Conservation (phyloP, 2,113 vertebrate genomes). For the Pipra filicauda region DNA sequence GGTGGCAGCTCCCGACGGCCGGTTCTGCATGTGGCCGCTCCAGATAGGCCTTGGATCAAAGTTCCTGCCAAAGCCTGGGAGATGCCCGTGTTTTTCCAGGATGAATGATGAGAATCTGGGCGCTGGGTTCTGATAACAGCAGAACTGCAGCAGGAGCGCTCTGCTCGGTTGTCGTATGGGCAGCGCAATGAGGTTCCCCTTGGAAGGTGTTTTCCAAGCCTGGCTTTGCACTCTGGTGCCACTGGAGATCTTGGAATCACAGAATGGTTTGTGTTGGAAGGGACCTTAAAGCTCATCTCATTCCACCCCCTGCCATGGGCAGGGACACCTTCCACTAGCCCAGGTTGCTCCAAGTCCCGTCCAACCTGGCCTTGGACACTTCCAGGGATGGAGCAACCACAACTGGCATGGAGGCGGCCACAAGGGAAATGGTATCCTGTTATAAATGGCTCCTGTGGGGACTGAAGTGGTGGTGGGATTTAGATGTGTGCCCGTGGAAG, state of each 20-base stretch:
- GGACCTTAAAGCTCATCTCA: neutral
- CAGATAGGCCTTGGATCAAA: neutral
- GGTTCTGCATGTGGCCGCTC: neutral
- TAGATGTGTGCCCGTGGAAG: neutral
- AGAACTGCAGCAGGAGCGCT: neutral
- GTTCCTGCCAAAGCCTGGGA: neutral
- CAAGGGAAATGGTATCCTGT: neutral
- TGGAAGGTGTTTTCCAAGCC: neutral
- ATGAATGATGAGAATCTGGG: neutral
- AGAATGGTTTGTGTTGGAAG: neutral
- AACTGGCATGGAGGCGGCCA: neutral
- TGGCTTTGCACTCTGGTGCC: neutral
- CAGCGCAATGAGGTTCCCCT: rapidly evolving
- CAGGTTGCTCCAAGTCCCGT: neutral
- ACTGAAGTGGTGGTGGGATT: neutral
- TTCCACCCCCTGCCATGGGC: neutral
- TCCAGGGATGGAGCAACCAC: neutral
- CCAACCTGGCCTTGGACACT: neutral
- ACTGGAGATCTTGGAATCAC: neutral
- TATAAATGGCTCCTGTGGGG: neutral
- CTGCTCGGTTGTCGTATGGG: neutral
- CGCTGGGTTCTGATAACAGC: neutral
- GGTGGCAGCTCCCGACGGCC: neutral
- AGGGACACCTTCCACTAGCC: neutral
- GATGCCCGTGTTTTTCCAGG: rapidly evolving